phyloP scores from a whole-genome alignment of 1,140 invertebrate genomes.

The Aphis craccivora region DNA sequence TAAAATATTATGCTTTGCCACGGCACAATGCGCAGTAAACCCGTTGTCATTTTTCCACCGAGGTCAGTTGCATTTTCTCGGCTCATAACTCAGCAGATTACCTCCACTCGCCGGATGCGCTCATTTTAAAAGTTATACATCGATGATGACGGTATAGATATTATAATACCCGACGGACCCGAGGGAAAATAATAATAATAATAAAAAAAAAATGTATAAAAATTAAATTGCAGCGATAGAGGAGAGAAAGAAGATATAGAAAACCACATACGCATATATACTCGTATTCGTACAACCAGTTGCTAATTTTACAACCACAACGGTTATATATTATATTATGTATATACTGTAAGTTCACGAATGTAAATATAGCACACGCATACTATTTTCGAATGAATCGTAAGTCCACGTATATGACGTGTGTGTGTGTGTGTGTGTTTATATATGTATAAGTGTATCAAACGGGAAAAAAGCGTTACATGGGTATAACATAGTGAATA shows the following conservation, averaged over 20 bases:
- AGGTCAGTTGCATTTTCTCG: constrained; percentile 47
- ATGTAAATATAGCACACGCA: background rate
- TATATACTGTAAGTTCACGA: background rate
- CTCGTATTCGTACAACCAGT: background rate
- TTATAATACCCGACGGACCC: background rate
- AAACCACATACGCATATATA: background rate
- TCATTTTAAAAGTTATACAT: background rate
- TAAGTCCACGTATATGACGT: background rate
- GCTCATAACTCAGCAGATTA: constrained; percentile 26
- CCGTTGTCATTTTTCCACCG: constrained; percentile 37
- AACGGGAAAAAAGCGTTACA: background rate
- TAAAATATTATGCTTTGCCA: background rate
- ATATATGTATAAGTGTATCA: background rate
- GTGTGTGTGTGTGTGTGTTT: background rate
- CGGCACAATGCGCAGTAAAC: background rate
- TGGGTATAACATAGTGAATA: background rate
- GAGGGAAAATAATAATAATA: background rate
- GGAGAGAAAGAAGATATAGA: background rate
- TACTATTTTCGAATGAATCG: background rate
- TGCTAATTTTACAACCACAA: background rate
- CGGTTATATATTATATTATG: background rate
- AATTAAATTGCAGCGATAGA: background rate
- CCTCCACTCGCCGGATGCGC: background rate
- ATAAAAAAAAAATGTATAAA: background rate
- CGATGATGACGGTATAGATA: background rate